phyloP scores from a whole-genome alignment of 2,888 invertebrate genomes.

The Eupithecia subfuscata region DNA sequence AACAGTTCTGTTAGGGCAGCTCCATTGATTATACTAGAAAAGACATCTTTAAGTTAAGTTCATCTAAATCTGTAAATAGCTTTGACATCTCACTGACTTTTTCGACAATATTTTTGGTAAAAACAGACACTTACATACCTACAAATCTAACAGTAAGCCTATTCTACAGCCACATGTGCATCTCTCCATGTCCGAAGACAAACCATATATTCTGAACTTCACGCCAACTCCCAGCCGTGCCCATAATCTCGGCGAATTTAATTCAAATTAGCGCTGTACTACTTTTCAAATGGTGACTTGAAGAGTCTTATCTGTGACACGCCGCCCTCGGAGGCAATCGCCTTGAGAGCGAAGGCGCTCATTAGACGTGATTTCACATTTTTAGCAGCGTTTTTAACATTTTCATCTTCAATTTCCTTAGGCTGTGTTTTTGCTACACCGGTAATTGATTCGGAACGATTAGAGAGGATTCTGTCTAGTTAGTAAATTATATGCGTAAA shows the following conservation, averaged over 20 bases:
- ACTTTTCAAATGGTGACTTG: constrained; percentile 46
- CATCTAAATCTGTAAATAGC: too few species aligned
- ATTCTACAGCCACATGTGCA: neutral
- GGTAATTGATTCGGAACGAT: neutral
- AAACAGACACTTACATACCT: too few species aligned
- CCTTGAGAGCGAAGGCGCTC: constrained; percentile 11
- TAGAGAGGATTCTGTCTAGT: too few species aligned
- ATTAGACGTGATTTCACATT: constrained; percentile 29
- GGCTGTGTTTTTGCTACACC: neutral
- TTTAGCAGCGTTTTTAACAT: constrained; percentile 10
- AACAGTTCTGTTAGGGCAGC: too few species aligned
- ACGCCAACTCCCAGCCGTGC: constrained; percentile 42
- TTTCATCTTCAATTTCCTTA: neutral
- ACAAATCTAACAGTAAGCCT: too few species aligned
- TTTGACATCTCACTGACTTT: too few species aligned
- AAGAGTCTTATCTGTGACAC: constrained; percentile 34
- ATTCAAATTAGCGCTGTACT: constrained; percentile 64
- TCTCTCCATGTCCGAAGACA: constrained; percentile 21
- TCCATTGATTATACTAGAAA: too few species aligned
- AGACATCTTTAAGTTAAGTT: too few species aligned
- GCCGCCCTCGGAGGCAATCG: constrained; percentile 11
- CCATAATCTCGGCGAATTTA: constrained; percentile 63
- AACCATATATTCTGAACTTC: constrained; percentile 37
- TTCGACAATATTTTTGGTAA: too few species aligned
- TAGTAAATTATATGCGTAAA: neutral